Evolutionary conservation across 2,797 vertebrate species (phyloP).

Genomic region (Pseudotriccus pelzelni): DNA sequence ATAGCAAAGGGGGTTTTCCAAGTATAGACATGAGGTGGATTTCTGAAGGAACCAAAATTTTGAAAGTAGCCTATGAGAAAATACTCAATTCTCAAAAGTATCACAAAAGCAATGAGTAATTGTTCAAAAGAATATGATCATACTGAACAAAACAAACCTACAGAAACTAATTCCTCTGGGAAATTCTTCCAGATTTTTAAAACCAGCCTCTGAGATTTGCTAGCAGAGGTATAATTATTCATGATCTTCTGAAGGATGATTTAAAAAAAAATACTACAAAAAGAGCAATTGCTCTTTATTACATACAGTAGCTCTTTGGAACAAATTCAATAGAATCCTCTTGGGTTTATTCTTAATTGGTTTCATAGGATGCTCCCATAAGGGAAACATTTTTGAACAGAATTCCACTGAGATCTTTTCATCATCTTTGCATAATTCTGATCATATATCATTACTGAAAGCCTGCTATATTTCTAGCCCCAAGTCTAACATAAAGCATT

Average conservation of each 20-base stretch:
- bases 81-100: neutral
- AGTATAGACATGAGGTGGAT: neutral
- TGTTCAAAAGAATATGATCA: neutral
- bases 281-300: neutral
- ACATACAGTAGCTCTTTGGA: neutral
- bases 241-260: neutral
- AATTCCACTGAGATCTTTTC: constrained; percentile 9
- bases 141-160: neutral
- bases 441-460: constrained; percentile 10
- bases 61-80: neutral
- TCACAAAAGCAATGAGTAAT: neutral
- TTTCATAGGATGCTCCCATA: neutral
- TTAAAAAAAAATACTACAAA: neutral
- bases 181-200: neutral
- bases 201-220: neutral
- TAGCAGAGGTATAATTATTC: neutral
- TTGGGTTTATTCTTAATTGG: constrained; percentile 10
- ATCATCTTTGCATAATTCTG: neutral
- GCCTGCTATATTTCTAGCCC: neutral
- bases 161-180: neutral
- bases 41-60: neutral
- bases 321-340: neutral
- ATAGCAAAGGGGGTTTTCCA: neutral
- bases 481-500: neutral
- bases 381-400: neutral